phyloP scores from a whole-genome alignment of 2,113 vertebrate genomes.

The Eulacestoma nigropectus region DNA sequence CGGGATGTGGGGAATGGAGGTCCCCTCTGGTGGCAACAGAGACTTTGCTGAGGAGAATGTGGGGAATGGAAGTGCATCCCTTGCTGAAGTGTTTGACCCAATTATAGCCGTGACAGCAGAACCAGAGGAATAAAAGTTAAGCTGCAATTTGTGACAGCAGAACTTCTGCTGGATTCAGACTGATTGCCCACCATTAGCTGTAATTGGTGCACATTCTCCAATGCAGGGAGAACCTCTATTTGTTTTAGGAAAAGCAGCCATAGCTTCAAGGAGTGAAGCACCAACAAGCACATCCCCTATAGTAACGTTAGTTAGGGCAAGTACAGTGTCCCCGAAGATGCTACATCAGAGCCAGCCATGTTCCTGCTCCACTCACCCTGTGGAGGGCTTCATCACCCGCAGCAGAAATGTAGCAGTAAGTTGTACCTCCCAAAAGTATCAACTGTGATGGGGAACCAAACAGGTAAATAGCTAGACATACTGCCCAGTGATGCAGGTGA shows the following conservation, averaged over 20 bases:
- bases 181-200: background rate
- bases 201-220: background rate
- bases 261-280: background rate
- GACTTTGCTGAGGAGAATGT: rapidly evolving
- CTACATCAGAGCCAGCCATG: rapidly evolving
- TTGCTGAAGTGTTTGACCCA: background rate
- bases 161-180: background rate
- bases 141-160: background rate
- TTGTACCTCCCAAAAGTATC: background rate
- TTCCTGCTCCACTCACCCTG: background rate
- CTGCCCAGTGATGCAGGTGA: background rate
- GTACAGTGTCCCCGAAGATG: background rate
- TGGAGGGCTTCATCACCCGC: background rate
- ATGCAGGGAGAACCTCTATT: background rate
- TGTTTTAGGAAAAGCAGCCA: background rate
- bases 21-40: rapidly evolving
- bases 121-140: background rate
- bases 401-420: background rate
- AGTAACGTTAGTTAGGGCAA: background rate
- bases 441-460: background rate
- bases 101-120: background rate
- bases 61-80: background rate
- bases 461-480: background rate
- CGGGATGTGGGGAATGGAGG: background rate
- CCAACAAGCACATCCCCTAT: background rate